Percentiles rank a stretch among this genome's conserved stretches.
Evolutionary conservation across 2,797 vertebrate species (phyloP).

Genomic region (Cottoperca gobio): DNA sequence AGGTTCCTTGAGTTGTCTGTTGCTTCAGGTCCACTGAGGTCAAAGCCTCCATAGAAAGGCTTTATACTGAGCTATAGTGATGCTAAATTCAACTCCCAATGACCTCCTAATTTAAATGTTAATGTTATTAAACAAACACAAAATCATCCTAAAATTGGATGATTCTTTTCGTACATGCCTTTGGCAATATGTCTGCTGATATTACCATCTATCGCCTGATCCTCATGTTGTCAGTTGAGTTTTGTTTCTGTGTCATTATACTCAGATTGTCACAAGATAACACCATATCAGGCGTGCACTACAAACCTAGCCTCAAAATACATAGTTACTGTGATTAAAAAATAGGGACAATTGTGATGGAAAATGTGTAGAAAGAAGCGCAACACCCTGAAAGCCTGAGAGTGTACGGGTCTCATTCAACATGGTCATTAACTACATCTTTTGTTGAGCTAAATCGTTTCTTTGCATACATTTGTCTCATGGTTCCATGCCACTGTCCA

Average conservation of each 20-base stretch:
- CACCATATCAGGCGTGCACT: background rate
- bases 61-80: background rate
- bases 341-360: background rate
- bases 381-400: background rate
- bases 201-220: background rate
- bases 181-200: background rate
- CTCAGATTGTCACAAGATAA: background rate
- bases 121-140: background rate
- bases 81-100: background rate
- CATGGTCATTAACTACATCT: background rate
- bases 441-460: background rate
- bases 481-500: background rate
- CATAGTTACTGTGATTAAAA: too few species aligned
- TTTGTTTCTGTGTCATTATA: background rate
- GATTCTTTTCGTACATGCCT: constrained; percentile 4
- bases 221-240: too few species aligned
- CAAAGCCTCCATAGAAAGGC: background rate
- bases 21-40: background rate
- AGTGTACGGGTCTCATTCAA: background rate
- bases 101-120: background rate
- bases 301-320: background rate
- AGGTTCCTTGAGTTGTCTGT: background rate
- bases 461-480: background rate
- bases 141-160: background rate
- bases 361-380: background rate